These are phyloP conservation scores for Wiebesia pumilae DNA, from an alignment of 1,140 invertebrate species.

Conservation along the genomic window DNA sequence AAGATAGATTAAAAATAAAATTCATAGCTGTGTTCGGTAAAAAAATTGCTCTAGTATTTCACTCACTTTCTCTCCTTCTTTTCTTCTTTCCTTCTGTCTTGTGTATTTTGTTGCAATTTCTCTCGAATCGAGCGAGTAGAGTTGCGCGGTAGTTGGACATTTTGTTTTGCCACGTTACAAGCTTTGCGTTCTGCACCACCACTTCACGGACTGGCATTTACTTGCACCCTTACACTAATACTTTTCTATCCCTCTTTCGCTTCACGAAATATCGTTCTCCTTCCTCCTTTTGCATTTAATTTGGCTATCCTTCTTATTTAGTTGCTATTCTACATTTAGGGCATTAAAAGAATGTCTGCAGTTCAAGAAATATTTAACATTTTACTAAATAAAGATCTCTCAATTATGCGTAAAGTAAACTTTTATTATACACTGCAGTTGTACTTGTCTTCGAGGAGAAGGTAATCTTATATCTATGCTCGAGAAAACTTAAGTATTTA, in stretches of 20 bases:
- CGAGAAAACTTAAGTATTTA: background rate
- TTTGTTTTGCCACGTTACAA: constrained; percentile 29
- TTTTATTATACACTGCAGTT: background rate
- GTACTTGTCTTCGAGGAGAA: background rate
- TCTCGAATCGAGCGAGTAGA: background rate
- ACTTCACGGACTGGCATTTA: background rate
- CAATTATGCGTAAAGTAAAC: background rate
- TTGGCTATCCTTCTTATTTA: constrained; percentile 2
- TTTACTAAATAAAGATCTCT: too few species aligned
- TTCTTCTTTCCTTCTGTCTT: background rate
- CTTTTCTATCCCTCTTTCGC: background rate
- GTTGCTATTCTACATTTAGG: background rate
- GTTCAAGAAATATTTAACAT: background rate
- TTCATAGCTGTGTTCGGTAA: background rate
- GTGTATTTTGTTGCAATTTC: background rate
- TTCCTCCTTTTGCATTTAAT: background rate
- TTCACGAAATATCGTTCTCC: background rate
- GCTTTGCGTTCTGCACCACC: background rate
- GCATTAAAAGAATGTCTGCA: background rate
- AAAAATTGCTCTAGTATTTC: background rate
- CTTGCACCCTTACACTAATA: background rate
- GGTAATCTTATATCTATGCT: background rate
- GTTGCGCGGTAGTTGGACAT: background rate
- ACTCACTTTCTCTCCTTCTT: background rate
- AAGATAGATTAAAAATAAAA: background rate